Evolutionary conservation across 2,797 vertebrate genomes (phyloP).

Genomic region (Danio jaintianensis): DNA sequence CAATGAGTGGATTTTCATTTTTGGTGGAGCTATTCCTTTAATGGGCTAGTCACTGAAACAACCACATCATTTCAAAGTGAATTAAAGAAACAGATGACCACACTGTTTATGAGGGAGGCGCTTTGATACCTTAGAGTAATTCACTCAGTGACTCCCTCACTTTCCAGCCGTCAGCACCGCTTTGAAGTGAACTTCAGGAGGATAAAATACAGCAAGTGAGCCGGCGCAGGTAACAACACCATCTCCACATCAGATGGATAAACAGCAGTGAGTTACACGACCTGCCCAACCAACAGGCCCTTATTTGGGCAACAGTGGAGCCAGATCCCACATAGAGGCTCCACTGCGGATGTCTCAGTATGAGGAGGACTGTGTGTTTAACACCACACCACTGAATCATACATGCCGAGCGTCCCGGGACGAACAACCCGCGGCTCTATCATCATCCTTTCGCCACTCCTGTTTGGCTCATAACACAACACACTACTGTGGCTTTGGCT

Average conservation of each 20-base stretch:
- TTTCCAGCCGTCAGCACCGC: conserved; percentile 28
- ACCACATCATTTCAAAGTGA: conserved; percentile 11
- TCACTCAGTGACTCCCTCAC: conserved; percentile 34
- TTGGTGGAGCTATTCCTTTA: background rate
- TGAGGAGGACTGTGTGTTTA: conserved; percentile 53
- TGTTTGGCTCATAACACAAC: conserved; percentile 52
- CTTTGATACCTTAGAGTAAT: conserved; percentile 43
- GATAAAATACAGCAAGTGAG: conserved; percentile 50
- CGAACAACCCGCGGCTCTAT: conserved; percentile 56
- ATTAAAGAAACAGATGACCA: conserved; percentile 35
- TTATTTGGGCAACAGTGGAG: conserved; percentile 65
- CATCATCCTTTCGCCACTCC: conserved; percentile 40
- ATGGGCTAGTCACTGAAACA: background rate
- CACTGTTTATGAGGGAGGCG: conserved; percentile 40
- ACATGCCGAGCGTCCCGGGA: conserved; percentile 46
- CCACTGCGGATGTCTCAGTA: conserved; percentile 11
- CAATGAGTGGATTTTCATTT: background rate
- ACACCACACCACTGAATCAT: conserved; percentile 42
- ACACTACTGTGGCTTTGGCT: conserved; percentile 43
- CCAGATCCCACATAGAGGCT: conserved; percentile 32
- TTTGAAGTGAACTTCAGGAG: conserved; percentile 49
- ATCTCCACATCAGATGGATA: conserved; percentile 48
- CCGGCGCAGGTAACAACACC: conserved; percentile 46
- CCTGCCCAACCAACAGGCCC: conserved; percentile 51
- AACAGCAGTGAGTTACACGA: conserved; percentile 45